Base-by-base conservation (phyloP, 2,113 vertebrate species). In the Dolichallabes microphthalmus region DNA sequence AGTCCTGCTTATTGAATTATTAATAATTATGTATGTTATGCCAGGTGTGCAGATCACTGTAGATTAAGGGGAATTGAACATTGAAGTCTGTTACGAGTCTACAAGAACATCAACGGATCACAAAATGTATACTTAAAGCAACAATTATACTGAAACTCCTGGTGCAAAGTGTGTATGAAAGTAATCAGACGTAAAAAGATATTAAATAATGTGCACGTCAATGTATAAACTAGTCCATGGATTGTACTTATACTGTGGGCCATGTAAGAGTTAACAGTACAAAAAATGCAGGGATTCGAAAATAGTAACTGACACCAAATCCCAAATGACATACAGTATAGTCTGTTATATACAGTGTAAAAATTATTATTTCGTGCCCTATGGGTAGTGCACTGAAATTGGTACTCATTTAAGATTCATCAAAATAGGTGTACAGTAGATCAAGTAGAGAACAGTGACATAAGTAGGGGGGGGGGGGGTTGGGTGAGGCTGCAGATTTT, bases 391-490 rank as follows among this genome's bases (percentile, higher is more conserved):
- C 53, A 58, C 30, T 30, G 14, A 57, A 78, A 60, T 58, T 60
- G 35, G 45, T 22, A 52, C 8, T 32, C 17, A 32, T 58, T 32
- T 79, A 78, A 30, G 68, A 88, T 85, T 84, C 90, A 91, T 32
- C 89, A 52, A 53, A 60, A 91, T 87, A 91, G 88, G 89, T 91
- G 89, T 89, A 15, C 55, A 57, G 55, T 35, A 91, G 91, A 89
- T 88, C 88, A 91, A 90, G 92, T 89, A 90, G 86, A 89, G 86
- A 91, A 83, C 85, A 3, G 80, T 94, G 92, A 94, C 92, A 93
- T 93, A 85, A 89, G 91, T 64, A 88, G 13, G 12, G 61, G 8
- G 22, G 9, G 0, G 7, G 61, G 27, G 12, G 25, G 22, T 6
- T 2, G 0, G 7, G 60, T 64, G 61, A 27, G n/a, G 61, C 61